Percentiles rank a stretch among this genome's conserved stretches.
phyloP scores from a whole-genome alignment of 2,113 vertebrate species.

The Nycticryphes semicollaris region DNA sequence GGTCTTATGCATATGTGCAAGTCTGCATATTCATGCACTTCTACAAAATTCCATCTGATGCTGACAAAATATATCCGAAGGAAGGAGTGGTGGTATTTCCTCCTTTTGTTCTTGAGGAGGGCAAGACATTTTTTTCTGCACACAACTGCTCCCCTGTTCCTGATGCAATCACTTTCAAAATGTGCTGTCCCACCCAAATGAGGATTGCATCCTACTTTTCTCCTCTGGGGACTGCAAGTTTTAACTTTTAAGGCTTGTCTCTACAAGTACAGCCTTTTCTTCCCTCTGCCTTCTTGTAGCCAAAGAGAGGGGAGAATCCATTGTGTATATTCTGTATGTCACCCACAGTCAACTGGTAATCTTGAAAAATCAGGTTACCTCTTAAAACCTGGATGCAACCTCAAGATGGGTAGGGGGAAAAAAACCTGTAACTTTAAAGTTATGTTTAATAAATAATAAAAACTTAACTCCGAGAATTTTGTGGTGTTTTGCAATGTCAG shows the following conservation, averaged over 20 bases:
- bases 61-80: conserved; percentile 22
- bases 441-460: not conserved
- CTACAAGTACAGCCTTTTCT: not conserved
- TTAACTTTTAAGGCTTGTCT: not conserved
- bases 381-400: not conserved
- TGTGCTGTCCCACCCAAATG: conserved; percentile 25
- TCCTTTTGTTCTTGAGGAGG: conserved; percentile 48
- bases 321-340: not conserved
- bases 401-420: not conserved
- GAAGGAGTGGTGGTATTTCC: conserved; percentile 53
- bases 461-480: not conserved
- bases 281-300: not conserved
- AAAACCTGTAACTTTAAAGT: not conserved
- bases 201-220: conserved; percentile 8
- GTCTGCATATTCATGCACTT: not conserved
- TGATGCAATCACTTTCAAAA: conserved; percentile 26
- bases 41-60: conserved; percentile 4
- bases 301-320: not conserved
- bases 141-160: conserved; percentile 6
- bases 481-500: not conserved
- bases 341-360: not conserved
- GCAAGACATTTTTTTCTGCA: not conserved
- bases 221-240: not conserved
- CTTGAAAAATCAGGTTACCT: not conserved
- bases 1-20: not conserved